These are phyloP conservation scores for Pluvianellus socialis DNA, from an alignment of 2,113 vertebrate species.

Conservation along the genomic window DNA sequence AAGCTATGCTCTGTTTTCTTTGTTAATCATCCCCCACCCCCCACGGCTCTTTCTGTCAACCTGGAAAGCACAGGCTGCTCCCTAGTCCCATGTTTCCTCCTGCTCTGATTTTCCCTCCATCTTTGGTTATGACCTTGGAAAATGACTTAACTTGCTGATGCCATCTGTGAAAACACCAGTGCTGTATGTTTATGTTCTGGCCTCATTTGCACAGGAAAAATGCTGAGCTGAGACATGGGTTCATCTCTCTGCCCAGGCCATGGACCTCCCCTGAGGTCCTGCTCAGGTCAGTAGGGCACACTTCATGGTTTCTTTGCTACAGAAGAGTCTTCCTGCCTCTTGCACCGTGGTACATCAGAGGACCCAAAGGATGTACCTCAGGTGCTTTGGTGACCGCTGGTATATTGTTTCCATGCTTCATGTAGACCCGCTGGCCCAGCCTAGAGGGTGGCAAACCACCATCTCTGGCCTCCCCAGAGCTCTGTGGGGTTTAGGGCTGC, in stretches of 20 bases:
- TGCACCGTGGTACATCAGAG: neutral
- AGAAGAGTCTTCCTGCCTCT: neutral
- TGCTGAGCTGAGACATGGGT: rapidly evolving
- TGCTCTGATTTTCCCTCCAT: neutral
- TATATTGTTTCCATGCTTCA: neutral
- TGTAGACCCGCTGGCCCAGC: rapidly evolving
- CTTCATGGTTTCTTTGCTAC: neutral
- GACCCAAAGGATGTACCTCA: neutral
- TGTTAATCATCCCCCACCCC: neutral
- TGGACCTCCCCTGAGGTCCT: neutral
- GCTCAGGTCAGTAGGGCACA: neutral
- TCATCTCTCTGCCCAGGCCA: neutral
- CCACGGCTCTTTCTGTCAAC: neutral
- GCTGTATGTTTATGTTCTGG: neutral
- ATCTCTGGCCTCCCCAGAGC: neutral
- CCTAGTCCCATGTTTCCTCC: neutral
- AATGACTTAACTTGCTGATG: neutral
- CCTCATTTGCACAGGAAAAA: neutral
- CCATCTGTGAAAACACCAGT: neutral
- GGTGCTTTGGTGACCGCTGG: neutral
- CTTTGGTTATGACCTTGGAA: neutral
- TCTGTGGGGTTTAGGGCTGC: neutral
- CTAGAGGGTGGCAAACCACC: neutral
- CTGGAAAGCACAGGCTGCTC: neutral
- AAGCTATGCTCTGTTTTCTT: neutral